Percentiles rank a stretch among this genome's conserved stretches.
phyloP scores from a whole-genome alignment of 2,888 invertebrate genomes.

The Portevinia maculata region DNA sequence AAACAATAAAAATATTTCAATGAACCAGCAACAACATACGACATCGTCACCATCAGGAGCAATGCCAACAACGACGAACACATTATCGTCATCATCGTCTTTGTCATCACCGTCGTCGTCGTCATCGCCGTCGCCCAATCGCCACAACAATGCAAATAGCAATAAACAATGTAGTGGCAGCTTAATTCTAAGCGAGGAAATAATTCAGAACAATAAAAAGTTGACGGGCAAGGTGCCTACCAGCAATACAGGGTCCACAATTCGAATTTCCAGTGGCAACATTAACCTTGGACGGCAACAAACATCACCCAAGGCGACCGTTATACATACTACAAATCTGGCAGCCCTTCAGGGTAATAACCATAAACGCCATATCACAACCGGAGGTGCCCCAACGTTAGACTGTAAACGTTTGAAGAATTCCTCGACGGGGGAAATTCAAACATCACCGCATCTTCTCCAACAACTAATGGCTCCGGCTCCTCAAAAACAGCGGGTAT shows the following conservation, averaged over 20 bases:
- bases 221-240: slow-evolving; percentile 58
- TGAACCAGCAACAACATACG: slow-evolving; percentile 76
- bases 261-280: slow-evolving; percentile 77
- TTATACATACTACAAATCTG: slow-evolving; percentile 75
- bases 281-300: slow-evolving; percentile 66
- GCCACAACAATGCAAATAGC: slow-evolving; percentile 64
- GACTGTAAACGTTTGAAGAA: slow-evolving; percentile 81
- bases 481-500: slow-evolving; percentile 76
- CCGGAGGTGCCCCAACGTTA: slow-evolving; percentile 74
- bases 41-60: slow-evolving; percentile 46
- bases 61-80: slow-evolving; percentile 26
- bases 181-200: slow-evolving; percentile 67
- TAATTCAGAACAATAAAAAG: slow-evolving; percentile 65
- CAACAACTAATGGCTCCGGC: slow-evolving; percentile 86
- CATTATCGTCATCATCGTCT: slow-evolving; percentile 70
- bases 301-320: slow-evolving; percentile 72
- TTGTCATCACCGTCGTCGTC: slow-evolving; percentile 24
- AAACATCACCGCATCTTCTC: slow-evolving; percentile 83
- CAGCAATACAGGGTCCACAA: slow-evolving; percentile 77
- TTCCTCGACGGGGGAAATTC: slow-evolving; percentile 77
- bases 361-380: slow-evolving; percentile 79
- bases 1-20: slow-evolving; percentile 78
- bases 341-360: slow-evolving; percentile 74
- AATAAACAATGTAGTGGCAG: slow-evolving; percentile 58
- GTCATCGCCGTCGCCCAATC: slow-evolving; percentile 62